Evolutionary conservation across 2,113 vertebrate species (phyloP).

Genomic region (Bambusicola thoracicus): DNA sequence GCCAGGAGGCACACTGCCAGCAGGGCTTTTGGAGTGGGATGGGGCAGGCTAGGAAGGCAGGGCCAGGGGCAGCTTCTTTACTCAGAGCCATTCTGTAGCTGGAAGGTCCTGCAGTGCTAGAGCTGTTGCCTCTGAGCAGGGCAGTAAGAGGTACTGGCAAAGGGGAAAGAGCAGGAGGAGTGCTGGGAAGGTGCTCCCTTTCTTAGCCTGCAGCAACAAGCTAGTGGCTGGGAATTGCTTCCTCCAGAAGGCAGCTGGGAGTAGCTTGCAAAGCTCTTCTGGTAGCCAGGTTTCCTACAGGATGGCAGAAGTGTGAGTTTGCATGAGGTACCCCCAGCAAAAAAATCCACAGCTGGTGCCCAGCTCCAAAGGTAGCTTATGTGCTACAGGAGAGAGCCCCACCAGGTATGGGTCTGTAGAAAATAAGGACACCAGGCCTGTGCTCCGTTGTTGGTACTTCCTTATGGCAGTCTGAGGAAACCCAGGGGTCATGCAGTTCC

Average conservation of each 20-base stretch:
- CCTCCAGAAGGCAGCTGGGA: neutral
- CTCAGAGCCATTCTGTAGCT: neutral
- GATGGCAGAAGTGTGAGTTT: neutral
- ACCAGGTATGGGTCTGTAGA: neutral
- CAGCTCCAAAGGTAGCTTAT: neutral
- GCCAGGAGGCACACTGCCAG: slow-evolving; percentile 60
- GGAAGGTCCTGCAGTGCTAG: neutral
- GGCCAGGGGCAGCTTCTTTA: neutral
- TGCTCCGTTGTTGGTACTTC: neutral
- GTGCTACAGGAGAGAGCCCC: neutral
- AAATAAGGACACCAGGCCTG: neutral
- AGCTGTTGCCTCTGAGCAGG: neutral
- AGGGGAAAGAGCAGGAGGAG: neutral
- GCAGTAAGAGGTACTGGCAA: neutral
- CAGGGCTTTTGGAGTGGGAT: neutral
- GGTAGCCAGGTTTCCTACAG: neutral
- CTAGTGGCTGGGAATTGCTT: neutral
- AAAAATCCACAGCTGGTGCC: neutral
- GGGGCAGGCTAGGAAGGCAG: slow-evolving; percentile 13
- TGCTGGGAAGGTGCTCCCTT: fast-evolving
- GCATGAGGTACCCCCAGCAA: neutral
- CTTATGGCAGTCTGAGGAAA: neutral
- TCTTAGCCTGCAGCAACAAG: neutral
- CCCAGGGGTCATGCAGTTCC: neutral
- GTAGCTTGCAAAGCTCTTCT: neutral